Evolutionary conservation across 2,888 invertebrate species (phyloP).

Genomic region (Phymatocera aterrima): DNA sequence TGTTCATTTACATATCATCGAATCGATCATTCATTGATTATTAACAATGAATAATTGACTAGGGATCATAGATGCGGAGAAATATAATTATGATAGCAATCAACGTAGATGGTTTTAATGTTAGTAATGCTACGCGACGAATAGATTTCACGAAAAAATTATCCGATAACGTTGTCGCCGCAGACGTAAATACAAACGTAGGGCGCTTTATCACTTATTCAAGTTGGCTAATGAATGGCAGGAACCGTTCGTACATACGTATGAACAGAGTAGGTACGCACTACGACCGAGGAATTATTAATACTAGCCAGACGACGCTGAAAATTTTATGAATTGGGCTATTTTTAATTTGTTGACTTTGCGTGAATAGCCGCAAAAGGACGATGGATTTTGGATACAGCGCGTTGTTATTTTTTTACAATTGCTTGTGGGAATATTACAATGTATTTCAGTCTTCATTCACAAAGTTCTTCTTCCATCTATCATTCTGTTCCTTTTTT

Average conservation of each 20-base stretch:
- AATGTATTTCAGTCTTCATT: no score
- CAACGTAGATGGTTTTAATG: neutral
- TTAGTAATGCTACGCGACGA: no score
- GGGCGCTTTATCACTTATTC: constrained; percentile 12
- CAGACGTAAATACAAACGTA: neutral
- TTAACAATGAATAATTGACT: no score
- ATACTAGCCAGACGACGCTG: constrained; percentile 15
- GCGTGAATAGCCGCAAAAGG: neutral
- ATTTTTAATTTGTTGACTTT: constrained; percentile 12
- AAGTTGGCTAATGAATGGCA: constrained; percentile 21
- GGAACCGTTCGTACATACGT: neutral
- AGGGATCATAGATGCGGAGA: no score
- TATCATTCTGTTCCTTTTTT: no score
- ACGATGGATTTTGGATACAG: neutral
- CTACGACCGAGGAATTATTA: constrained; percentile 24
- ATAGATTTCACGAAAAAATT: neutral
- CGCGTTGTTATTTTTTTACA: neutral
- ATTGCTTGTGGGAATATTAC: neutral
- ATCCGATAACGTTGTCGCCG: neutral
- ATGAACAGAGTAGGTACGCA: no score
- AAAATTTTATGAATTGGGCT: constrained; percentile 33
- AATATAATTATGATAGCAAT: no score
- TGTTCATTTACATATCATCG: no score
- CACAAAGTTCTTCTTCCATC: no score
- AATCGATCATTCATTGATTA: no score